Percentiles rank a stretch among this genome's conserved stretches.
Evolutionary conservation across 2,113 vertebrate genomes (phyloP).

Genomic region (Pitta sordida): DNA sequence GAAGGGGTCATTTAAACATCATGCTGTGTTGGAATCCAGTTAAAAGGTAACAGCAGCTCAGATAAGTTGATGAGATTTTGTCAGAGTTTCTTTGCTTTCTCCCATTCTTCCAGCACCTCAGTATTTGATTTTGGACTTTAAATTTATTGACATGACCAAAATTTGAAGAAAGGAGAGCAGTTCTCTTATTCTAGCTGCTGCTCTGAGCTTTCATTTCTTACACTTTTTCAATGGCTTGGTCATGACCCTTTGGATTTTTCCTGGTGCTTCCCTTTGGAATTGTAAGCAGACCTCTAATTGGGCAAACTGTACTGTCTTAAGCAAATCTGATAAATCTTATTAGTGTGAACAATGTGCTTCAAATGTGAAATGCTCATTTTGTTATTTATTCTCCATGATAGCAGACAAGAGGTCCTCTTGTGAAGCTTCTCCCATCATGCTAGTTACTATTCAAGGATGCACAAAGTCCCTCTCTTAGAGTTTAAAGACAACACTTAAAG

Average conservation of each 20-base stretch:
- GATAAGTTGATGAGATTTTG: neutral
- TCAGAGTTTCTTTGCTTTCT: conserved; percentile 1
- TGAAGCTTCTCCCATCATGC: neutral
- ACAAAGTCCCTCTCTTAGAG: neutral
- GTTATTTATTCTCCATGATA: neutral
- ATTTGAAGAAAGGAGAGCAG: neutral
- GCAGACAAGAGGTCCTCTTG: neutral
- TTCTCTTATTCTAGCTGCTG: neutral
- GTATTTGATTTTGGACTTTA: neutral
- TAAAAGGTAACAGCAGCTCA: neutral
- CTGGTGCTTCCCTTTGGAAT: neutral
- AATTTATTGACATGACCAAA: neutral
- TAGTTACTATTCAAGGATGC: neutral
- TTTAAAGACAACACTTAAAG: neutral
- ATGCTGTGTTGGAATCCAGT: conserved; percentile 32
- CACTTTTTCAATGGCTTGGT: neutral
- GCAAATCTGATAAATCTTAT: neutral
- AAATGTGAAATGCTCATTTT: neutral
- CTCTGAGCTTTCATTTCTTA: neutral
- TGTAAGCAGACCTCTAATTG: neutral
- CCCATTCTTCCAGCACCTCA: neutral
- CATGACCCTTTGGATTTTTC: neutral
- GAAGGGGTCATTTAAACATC: conserved; percentile 12
- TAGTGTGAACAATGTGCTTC: neutral
- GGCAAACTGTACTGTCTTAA: neutral